Evolutionary conservation across 2,113 vertebrate species (phyloP).

Genomic region (Pangasianodon gigas): DNA sequence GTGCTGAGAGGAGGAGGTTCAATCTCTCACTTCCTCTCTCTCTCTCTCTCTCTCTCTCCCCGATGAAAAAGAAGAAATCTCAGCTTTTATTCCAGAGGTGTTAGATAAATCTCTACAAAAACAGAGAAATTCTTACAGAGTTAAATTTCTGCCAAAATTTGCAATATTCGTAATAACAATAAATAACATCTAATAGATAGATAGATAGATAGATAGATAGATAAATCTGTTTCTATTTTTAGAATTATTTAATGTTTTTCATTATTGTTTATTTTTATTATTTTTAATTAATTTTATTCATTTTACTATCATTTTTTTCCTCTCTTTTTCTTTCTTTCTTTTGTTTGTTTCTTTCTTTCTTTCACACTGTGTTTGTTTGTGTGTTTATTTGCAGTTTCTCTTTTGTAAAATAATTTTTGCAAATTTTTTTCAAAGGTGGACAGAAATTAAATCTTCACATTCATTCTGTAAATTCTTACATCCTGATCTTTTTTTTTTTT

Average conservation of each 20-base stretch:
- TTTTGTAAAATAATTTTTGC: not conserved
- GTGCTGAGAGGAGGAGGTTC: slow-evolving; percentile 19
- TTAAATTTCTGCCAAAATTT: not conserved
- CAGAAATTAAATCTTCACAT: too few relatives aligned
- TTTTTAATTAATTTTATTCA: not conserved
- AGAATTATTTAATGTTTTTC: too few relatives aligned
- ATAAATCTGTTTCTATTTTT: too few relatives aligned
- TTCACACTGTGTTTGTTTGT: too few relatives aligned
- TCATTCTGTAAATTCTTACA: too few relatives aligned
- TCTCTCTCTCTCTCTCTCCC: not conserved
- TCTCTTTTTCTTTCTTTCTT: not conserved
- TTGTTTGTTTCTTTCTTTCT: not conserved
- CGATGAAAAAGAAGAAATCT: not conserved
- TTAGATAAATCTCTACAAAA: not conserved
- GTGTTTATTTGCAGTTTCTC: not conserved
- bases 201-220: not conserved
- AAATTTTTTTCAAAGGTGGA: too few relatives aligned
- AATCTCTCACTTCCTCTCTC: slow-evolving; percentile 13
- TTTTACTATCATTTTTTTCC: not conserved
- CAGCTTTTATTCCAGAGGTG: not conserved
- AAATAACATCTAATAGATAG: not conserved
- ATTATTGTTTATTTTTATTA: too few relatives aligned
- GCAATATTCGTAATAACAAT: not conserved
- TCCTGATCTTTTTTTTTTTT: too few relatives aligned
- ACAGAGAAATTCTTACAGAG: not conserved